These are phyloP conservation scores for Apotomis capreana DNA, from an alignment of 2,888 invertebrate genomes.

Conservation along the genomic window DNA sequence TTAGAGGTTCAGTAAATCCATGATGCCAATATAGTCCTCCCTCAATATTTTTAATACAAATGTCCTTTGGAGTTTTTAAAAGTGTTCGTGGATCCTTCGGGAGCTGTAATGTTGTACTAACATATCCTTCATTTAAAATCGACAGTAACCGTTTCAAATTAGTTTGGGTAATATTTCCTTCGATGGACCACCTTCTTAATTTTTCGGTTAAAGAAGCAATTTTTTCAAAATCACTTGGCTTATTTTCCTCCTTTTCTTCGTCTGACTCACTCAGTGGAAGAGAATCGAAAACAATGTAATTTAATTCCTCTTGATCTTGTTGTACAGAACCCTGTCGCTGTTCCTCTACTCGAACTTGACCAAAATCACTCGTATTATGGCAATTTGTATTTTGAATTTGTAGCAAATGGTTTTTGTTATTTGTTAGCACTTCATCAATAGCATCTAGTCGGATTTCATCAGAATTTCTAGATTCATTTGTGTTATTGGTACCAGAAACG, in stretches of 20 bases:
- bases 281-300: conserved; percentile 4
- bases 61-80: conserved; percentile 4
- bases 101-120: conserved; percentile 1
- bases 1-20: conserved; percentile 41
- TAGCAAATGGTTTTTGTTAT: background rate
- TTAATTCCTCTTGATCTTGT: conserved; percentile 6
- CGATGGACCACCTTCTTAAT: conserved; percentile 6
- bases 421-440: background rate
- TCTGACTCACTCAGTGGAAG: conserved; percentile 10
- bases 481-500: conserved; percentile 3
- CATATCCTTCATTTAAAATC: conserved; percentile 7
- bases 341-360: conserved; percentile 6
- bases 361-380: background rate
- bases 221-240: background rate
- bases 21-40: conserved; percentile 46
- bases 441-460: background rate
- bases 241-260: conserved; percentile 3
- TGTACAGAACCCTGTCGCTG: background rate
- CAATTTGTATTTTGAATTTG: conserved; percentile 4
- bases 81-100: conserved; percentile 4
- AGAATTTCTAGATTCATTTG: conserved; percentile 1
- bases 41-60: conserved; percentile 32
- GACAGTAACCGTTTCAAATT: conserved; percentile 1
- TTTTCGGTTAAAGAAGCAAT: background rate
- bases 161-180: conserved; percentile 6